Conservation (phyloP, 2,113 vertebrate genomes). For the Stigmatopora nigra region DNA sequence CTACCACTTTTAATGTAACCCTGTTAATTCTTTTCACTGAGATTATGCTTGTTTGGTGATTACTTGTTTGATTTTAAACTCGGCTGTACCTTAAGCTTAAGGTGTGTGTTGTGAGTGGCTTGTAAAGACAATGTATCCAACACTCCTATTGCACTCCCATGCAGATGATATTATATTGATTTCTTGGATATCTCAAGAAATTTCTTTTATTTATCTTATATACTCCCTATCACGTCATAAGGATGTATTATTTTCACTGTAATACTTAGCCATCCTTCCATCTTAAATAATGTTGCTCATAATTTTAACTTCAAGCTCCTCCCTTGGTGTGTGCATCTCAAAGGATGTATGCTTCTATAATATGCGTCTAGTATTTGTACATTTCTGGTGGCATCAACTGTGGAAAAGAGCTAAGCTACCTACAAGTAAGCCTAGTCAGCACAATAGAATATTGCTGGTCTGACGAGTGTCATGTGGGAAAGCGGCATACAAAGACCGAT, state of each 20-base stretch:
- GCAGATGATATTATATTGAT: slow-evolving; percentile 9
- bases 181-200: not conserved
- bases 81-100: slow-evolving; percentile 34
- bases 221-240: not conserved
- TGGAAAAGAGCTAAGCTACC: slow-evolving; percentile 10
- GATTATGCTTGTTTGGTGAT: slow-evolving; percentile 23
- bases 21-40: slow-evolving; percentile 34
- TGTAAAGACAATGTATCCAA: slow-evolving; percentile 20
- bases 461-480: slow-evolving; percentile 2
- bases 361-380: slow-evolving; percentile 10
- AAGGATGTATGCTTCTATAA: slow-evolving; percentile 32
- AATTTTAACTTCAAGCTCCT: slow-evolving; percentile 35
- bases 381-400: slow-evolving; percentile 20
- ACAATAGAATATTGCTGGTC: slow-evolving; percentile 1
- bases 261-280: not conserved
- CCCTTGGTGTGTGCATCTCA: slow-evolving; percentile 53
- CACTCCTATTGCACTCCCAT: slow-evolving; percentile 13
- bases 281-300: not conserved
- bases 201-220: not conserved
- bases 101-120: slow-evolving; percentile 27
- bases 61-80: slow-evolving; percentile 27
- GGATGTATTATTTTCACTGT: not conserved
- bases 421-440: slow-evolving; percentile 7
- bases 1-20: slow-evolving; percentile 33
- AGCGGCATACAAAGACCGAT: slow-evolving; percentile 23